Conservation (phyloP, 2,888 invertebrate genomes). For the Caenorhabditis afra region DNA sequence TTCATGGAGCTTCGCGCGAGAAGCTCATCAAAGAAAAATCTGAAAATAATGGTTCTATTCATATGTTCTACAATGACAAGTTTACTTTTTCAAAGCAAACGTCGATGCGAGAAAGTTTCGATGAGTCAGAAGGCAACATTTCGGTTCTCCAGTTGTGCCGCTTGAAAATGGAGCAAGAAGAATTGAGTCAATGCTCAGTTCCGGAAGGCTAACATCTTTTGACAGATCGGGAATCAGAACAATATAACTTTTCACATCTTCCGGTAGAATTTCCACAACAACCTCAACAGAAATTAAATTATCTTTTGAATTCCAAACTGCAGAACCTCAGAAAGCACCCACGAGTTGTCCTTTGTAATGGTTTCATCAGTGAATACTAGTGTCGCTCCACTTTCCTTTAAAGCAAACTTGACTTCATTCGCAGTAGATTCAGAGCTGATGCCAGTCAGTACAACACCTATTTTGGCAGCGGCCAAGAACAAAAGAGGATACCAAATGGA, state of each 20-base stretch:
- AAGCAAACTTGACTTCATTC: conserved; percentile 44
- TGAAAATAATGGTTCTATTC: conserved; percentile 20
- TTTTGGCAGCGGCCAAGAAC: conserved; percentile 66
- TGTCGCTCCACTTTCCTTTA: conserved; percentile 39
- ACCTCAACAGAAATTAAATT: neutral
- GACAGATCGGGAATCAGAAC: neutral
- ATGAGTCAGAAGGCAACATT: conserved; percentile 76
- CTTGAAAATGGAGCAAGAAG: conserved; percentile 72
- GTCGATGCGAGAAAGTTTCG: conserved; percentile 75
- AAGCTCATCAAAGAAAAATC: conserved; percentile 65
- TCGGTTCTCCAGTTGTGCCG: conserved; percentile 75
- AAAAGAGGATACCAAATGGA: conserved; percentile 69
- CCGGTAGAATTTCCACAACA: conserved; percentile 9
- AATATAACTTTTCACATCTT: conserved; percentile 8
- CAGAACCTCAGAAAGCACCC: neutral
- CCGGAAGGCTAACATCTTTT: neutral
- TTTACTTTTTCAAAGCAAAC: conserved; percentile 69
- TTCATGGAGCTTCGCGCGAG: conserved; percentile 34
- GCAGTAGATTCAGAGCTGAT: conserved; percentile 60
- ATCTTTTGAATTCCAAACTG: neutral
- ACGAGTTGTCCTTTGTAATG: neutral
- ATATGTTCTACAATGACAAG: neutral
- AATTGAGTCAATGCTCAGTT: conserved; percentile 47
- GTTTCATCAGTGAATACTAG: conserved; percentile 21
- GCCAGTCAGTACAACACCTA: conserved; percentile 70